These are phyloP conservation scores for Astropecten irregularis DNA, from an alignment of 53 echinoderm and acorn worm species.

Conservation along the genomic window DNA sequence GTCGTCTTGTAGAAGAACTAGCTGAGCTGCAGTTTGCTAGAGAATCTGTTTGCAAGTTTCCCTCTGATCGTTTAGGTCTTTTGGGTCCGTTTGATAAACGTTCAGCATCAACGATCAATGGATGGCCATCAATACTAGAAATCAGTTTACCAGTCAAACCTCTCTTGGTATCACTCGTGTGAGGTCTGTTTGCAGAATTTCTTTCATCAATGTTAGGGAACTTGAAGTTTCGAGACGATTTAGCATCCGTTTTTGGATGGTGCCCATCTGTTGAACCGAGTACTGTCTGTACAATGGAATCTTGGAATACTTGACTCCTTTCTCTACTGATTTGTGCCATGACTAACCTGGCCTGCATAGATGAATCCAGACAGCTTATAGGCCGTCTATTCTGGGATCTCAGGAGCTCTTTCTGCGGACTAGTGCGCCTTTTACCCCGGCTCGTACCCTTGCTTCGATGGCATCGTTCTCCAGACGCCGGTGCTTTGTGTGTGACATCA, in stretches of 20 bases:
- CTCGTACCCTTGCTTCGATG: background rate
- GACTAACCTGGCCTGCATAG: conserved; percentile 29
- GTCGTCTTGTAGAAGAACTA: background rate
- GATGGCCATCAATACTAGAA: too few species aligned
- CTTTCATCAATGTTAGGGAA: conserved; percentile 20
- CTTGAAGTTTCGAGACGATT: background rate
- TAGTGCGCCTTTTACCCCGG: background rate
- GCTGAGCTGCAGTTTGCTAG: background rate
- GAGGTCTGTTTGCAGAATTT: too few species aligned
- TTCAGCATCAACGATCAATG: background rate
- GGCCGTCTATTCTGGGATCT: background rate
- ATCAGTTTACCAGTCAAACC: too few species aligned
- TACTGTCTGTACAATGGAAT: conserved; percentile 20
- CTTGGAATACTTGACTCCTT: conserved; percentile 11
- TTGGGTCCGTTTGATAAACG: background rate
- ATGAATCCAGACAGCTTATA: background rate
- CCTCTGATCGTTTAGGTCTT: background rate
- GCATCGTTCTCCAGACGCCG: background rate
- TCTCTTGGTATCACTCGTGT: too few species aligned
- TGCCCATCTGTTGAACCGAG: background rate
- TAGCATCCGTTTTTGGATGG: background rate
- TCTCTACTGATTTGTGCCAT: conserved; percentile 40
- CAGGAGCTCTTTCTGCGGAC: background rate
- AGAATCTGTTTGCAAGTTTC: background rate
- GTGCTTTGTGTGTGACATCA: background rate